A percentile compares a stretch with the other conserved stretches of the same genome.
Conservation (phyloP, 2,113 vertebrate species). For the Mixornis gularis region DNA sequence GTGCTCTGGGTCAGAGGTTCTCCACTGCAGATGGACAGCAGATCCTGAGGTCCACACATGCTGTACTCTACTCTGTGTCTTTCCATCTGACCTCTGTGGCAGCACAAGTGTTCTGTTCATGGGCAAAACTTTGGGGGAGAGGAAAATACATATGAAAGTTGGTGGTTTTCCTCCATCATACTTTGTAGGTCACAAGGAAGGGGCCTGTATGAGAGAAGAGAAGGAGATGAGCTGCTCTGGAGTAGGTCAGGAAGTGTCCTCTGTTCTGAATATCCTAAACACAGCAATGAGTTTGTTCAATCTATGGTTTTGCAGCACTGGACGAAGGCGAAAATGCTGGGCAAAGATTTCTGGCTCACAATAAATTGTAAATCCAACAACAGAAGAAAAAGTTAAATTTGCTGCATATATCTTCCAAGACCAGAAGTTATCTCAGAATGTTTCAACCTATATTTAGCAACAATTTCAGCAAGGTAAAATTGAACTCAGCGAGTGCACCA, state of each 20-base stretch:
- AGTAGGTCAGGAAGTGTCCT: not conserved
- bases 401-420: not conserved
- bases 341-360: not conserved
- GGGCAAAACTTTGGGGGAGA: not conserved
- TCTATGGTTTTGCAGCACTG: rapidly evolving
- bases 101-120: not conserved
- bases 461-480: slow-evolving; percentile 21
- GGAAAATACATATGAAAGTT: not conserved
- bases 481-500: not conserved
- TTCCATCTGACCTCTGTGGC: not conserved
- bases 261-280: not conserved
- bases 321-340: not conserved
- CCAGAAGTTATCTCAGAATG: not conserved
- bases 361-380: not conserved
- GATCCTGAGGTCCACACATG: not conserved
- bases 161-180: not conserved
- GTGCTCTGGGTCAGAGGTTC: not conserved
- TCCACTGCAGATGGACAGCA: not conserved
- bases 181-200: not conserved
- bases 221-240: not conserved
- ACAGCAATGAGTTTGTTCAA: not conserved
- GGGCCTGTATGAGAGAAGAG: not conserved
- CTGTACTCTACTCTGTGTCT: not conserved
- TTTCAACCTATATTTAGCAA: slow-evolving; percentile 1
- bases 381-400: not conserved